Evolutionary conservation across 2,113 vertebrate species (phyloP), one percentile per base, ranked within the genome.

Genomic region (Rissa tridactyla): DNA sequence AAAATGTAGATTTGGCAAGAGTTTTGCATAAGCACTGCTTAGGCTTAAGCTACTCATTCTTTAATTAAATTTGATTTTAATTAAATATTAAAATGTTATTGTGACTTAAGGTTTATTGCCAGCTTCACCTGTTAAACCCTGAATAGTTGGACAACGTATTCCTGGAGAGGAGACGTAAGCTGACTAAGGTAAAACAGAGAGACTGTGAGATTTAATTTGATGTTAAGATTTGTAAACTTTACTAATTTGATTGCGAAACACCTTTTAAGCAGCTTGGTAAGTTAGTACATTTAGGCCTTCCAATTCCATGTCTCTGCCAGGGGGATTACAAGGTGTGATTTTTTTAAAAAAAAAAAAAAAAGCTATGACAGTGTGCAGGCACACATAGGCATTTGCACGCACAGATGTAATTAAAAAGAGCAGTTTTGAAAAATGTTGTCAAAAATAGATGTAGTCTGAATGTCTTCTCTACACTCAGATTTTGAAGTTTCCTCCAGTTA

Each of bases 61-160:
- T 57, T 57, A 84, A 76, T 82, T 89, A 51, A 89, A 57, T 54
- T 86, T 78, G 23, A 76, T 82, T 80, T 94, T 90, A 79, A 89
- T 91, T 80, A 82, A 94, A 94, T 92, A 64, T 46, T 88, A 62
- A 90, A 90, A 90, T 90, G 77, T 96, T 96, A 90, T 90, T 96
- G 68, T 94, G 86, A 94, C 93, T 94, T 91, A 94, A 94, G 80
- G 84, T 91, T 80, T 92, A 90, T 94, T 94, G 82, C 86, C 93
- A 94, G 76, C 83, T 92, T 92, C 75, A 92, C 81, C 70, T 92
- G 84, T 95, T 92, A 86, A 91, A 88, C 52, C 73, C 80, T 92
- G 86, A 90, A 75, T 94, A 96, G 92, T 66, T 95, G 96, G 90
- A 94, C 90, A 85, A 20, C 36, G 29, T 95, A 94, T 95, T 94